A percentile compares a stretch with the other conserved stretches of the same genome.
phyloP scores from a whole-genome alignment of 2,888 invertebrate species.

The Melikaiella ostensackeni region DNA sequence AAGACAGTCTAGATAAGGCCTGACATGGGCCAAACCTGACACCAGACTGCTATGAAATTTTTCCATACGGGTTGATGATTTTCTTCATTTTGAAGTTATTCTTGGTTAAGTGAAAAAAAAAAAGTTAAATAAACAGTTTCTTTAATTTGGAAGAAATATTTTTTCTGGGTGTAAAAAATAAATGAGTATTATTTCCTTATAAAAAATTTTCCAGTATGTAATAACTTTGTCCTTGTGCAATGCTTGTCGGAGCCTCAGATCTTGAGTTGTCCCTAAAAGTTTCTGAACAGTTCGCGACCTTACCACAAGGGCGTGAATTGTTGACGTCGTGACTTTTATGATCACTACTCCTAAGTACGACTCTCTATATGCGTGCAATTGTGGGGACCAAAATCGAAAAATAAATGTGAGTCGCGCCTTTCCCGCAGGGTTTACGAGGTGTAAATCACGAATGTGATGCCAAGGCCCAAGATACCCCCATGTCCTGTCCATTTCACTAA shows the following conservation, averaged over 20 bases:
- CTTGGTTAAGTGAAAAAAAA: too few species aligned
- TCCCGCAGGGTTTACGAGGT: conserved; percentile 60
- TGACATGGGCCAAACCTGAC: too few species aligned
- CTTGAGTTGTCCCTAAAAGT: background rate
- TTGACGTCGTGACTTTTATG: conserved; percentile 34
- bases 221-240: background rate
- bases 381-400: conserved; percentile 23
- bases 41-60: too few species aligned
- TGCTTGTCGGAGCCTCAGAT: background rate
- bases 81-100: too few species aligned
- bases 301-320: conserved; percentile 29
- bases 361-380: conserved; percentile 33
- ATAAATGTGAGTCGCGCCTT: conserved; percentile 9
- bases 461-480: conserved; percentile 42
- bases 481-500: conserved; percentile 29
- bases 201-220: background rate
- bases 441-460: conserved; percentile 63
- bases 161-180: too few species aligned
- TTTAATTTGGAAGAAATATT: too few species aligned
- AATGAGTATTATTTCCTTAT: background rate
- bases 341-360: conserved; percentile 26
- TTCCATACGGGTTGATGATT: too few species aligned
- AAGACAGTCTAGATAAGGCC: too few species aligned
- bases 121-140: too few species aligned
- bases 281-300: conserved; percentile 33